Evolutionary conservation across 1,140 invertebrate genomes (phyloP).

Genomic region (Manduca sexta): DNA sequence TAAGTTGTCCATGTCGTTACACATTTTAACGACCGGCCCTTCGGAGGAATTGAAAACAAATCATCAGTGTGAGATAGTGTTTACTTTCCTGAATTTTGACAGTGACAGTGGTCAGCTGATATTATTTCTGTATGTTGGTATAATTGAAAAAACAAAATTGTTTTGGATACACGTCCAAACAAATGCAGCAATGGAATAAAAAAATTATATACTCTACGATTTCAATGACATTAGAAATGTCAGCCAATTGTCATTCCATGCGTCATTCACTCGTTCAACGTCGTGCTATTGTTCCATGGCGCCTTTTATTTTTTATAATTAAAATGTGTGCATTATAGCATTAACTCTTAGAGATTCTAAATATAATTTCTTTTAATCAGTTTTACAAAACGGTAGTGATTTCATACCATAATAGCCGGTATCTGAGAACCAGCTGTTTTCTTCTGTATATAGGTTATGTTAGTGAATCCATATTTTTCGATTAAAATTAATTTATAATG

Average conservation of each 20-base stretch:
- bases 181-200: background rate
- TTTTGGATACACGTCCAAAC: background rate
- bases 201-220: background rate
- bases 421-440: background rate
- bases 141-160: background rate
- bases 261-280: slow-evolving; percentile 12
- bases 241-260: background rate
- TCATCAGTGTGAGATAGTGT: background rate
- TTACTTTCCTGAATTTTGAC: slow-evolving; percentile 5
- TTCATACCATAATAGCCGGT: too few species aligned
- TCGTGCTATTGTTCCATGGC: slow-evolving; percentile 16
- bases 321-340: background rate
- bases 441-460: slow-evolving; percentile 59
- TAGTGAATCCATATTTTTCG: slow-evolving; percentile 38
- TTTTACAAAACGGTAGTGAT: too few species aligned
- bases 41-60: background rate
- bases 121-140: slow-evolving; percentile 27
- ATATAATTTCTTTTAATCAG: background rate
- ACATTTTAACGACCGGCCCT: slow-evolving; percentile 18
- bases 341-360: background rate
- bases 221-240: background rate
- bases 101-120: slow-evolving; percentile 43
- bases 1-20: slow-evolving; percentile 35
- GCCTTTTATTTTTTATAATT: slow-evolving; percentile 16
- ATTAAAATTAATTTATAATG: slow-evolving; percentile 46